Evolutionary conservation across 2,113 vertebrate genomes (phyloP), one percentile per base, ranked within the genome.

Genomic region (Motacilla tschutschensis): DNA sequence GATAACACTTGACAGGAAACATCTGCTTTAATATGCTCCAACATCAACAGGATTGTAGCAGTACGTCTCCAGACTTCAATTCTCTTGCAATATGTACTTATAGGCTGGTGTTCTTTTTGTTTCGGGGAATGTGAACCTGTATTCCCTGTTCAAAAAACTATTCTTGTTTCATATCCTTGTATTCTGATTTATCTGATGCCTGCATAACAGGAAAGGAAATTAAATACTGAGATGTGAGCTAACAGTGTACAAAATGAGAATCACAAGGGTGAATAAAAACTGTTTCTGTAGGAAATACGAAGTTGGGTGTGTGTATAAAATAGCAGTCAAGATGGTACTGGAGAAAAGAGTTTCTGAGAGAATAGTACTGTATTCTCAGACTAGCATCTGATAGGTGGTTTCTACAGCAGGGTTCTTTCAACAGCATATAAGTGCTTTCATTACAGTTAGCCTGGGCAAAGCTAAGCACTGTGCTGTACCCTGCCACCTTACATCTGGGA

Each of bases 1-100:
- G 74, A 81, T 93, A 89, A 59, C 40, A 85, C 41, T 77, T 85
- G 79, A 95, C 95, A 97, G 97, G 97, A 97, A 97, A 96, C 97
- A 97, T 96, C 96, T 97, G 97, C 51, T 95, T 96, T 87, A 74
- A 66, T 91, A 43, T 33, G 73, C 36, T 97, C 96, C 95, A 97
- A 93, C 46, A 90, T 96, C 94, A 97, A 97, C 95, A 97, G 51
- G 72, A 83, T 70, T 28, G 47, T 79, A 91, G 78, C 79, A 79
- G 35, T 89, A 73, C 0, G 38, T 95, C 71, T 85, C 65, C 67
- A 82, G 44, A 41, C 33, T 90, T 79, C 43, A 79, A 6, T 93
- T 93, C 73, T 81, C 73, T 78, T 91, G 73, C 29, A 47, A 28
- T 76, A 38, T 5, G 62, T 91, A 73, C 59, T 66, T 60, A 33